A percentile compares a stretch with the other conserved stretches of the same genome.
These are phyloP conservation scores for Lapara coniferarum DNA, from an alignment of 2,888 invertebrate genomes.

Conservation along the genomic window DNA sequence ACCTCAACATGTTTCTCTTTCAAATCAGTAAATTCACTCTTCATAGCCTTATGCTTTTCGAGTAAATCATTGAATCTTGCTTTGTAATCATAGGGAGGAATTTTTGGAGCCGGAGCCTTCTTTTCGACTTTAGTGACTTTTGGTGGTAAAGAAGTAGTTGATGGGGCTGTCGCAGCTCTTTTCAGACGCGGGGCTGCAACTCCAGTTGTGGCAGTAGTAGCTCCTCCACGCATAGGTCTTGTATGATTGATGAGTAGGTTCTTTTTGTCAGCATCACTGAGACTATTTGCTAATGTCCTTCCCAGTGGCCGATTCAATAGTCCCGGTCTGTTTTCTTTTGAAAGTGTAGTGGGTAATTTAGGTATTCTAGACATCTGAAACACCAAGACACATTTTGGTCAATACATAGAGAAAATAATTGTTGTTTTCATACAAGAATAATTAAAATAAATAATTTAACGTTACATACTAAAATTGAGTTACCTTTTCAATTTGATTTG, in stretches of 20 bases:
- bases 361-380: conserved; percentile 80
- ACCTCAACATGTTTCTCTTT: conserved; percentile 80
- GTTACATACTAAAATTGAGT: neutral
- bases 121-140: conserved; percentile 69
- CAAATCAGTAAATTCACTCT: conserved; percentile 77
- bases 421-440: neutral
- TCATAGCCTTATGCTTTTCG: conserved; percentile 83
- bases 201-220: conserved; percentile 43
- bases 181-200: conserved; percentile 64
- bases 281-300: conserved; percentile 60
- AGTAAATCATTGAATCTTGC: conserved; percentile 85
- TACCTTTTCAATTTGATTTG: conserved; percentile 1
- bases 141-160: conserved; percentile 51
- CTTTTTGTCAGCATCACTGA: conserved; percentile 74
- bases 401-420: neutral
- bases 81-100: conserved; percentile 86
- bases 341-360: conserved; percentile 59
- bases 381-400: conserved; percentile 17
- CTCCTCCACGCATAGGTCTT: conserved; percentile 55
- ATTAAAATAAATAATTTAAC: neutral
- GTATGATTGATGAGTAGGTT: conserved; percentile 71
- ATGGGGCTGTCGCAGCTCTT: conserved; percentile 66
- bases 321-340: conserved; percentile 72
- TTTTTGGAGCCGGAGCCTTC: conserved; percentile 79
- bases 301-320: conserved; percentile 53